Percentiles rank a stretch among this genome's conserved stretches.
Conservation (phyloP, 2,113 vertebrate species). For the Cololabis saira region DNA sequence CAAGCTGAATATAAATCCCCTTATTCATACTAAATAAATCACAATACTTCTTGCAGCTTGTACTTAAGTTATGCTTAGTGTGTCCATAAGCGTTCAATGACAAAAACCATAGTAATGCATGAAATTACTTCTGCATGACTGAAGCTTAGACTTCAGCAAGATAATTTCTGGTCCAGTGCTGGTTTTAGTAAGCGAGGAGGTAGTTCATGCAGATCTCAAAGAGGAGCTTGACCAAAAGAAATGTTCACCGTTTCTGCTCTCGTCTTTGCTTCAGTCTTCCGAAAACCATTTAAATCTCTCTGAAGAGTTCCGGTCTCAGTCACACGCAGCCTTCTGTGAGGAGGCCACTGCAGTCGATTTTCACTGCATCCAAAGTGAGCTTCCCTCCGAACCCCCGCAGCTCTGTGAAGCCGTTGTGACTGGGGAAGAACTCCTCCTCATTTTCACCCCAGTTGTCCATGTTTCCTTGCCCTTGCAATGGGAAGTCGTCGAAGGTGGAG, state of each 20-base stretch:
- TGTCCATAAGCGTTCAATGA: slow-evolving; percentile 5
- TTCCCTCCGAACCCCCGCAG: slow-evolving; percentile 57
- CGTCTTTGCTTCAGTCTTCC: background rate
- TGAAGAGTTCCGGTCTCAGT: slow-evolving; percentile 7
- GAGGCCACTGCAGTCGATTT: slow-evolving; percentile 77
- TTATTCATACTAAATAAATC: background rate
- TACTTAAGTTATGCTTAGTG: slow-evolving; percentile 19
- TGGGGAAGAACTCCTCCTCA: slow-evolving; percentile 66
- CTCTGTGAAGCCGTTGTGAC: slow-evolving; percentile 49
- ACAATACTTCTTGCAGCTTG: background rate
- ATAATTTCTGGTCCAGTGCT: background rate
- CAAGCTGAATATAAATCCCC: background rate
- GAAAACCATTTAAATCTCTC: slow-evolving; percentile 5
- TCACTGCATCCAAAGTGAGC: slow-evolving; percentile 79
- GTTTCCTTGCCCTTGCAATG: slow-evolving; percentile 45
- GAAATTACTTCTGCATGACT: slow-evolving; percentile 14
- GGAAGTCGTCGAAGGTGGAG: slow-evolving; percentile 72
- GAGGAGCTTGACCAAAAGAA: background rate
- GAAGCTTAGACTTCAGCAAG: slow-evolving; percentile 8
- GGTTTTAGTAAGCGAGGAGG: slow-evolving; percentile 37
- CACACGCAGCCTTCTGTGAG: slow-evolving; percentile 40
- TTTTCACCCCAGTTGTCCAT: slow-evolving; percentile 44
- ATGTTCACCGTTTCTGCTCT: background rate
- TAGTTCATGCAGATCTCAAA: slow-evolving; percentile 40
- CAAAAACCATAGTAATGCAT: slow-evolving; percentile 52